Evolutionary conservation across 1,140 invertebrate genomes (phyloP), one percentile per base, ranked within the genome.

Genomic region (Chironomus striatipennis): DNA sequence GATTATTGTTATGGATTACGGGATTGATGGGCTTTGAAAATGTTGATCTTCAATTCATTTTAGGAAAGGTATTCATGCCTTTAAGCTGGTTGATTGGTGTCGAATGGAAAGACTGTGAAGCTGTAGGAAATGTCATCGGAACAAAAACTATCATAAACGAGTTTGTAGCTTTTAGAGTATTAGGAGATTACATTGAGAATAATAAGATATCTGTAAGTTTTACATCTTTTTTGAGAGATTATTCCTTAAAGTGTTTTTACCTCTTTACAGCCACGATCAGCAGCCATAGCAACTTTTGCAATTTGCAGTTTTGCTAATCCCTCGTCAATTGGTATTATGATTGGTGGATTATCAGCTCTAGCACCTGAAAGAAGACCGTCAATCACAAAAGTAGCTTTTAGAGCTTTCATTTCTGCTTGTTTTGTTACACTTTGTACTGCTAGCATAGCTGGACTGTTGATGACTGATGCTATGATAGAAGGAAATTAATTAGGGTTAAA

Each of bases 291-390:
- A 0, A 98, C 97, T 0, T 98, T 92, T 80, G 93, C 96, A 0
- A 87, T 99, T 10, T 98, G 96, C 81, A 96, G 96, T 0, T 99
- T 99, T 84, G 91, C 96, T 0, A 99, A 99, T 86, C 91, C 97
- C 3, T 87, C 89, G 0, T 94, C 95, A 0, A 88, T 98, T 34
- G 96, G 95, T 4, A 95, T 97, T 67, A 88, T 94, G 80, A 87
- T 98, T 7, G 95, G 94, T 0, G 87, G 87, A 0, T 81, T 98
- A 17, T 84, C 87, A 0, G 87, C 90, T 3, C 85, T 99, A 84
- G 90, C 92, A 0, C 96, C 96, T 0, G 84, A 88, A 2, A 88
- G 93, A 76, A 87, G 89, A 76, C 78, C 85, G 4, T 86, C 89
- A 42, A 86, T 98, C 5, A 88, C 93, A 0, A 78, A 83, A 43